Evolutionary conservation across 2,888 invertebrate species (phyloP).

Genomic region (Monochamus alternatus): DNA sequence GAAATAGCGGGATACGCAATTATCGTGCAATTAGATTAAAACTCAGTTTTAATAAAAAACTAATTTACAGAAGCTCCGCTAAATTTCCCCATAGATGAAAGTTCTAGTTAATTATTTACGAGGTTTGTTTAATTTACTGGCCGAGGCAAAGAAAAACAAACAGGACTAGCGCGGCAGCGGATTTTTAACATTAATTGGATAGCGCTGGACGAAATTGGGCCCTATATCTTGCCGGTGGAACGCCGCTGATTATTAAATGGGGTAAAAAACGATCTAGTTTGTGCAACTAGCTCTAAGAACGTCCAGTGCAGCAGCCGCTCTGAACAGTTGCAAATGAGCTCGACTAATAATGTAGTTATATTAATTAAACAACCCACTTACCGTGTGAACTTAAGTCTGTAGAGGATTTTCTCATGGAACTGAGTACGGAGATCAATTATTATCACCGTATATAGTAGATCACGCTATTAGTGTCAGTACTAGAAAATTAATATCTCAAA

Average conservation of each 20-base stretch:
- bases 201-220: background rate
- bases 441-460: no score
- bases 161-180: background rate
- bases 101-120: constrained; percentile 36
- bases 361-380: background rate
- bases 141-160: constrained; percentile 35
- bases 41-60: constrained; percentile 43
- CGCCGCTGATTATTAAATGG: constrained; percentile 15
- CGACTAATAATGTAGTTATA: background rate
- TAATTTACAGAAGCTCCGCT: constrained; percentile 37
- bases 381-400: background rate
- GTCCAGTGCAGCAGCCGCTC: background rate
- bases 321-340: constrained; percentile 4
- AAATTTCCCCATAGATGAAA: constrained; percentile 47
- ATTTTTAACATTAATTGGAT: constrained; percentile 25
- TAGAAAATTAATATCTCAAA: no score
- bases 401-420: no score
- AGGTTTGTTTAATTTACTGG: constrained; percentile 41
- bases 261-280: constrained; percentile 24
- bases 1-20: constrained; percentile 42
- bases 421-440: no score
- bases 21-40: constrained; percentile 52
- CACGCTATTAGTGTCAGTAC: no score
- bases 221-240: constrained; percentile 15
- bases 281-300: constrained; percentile 16